These are phyloP conservation scores for Autographa gamma DNA, from an alignment of 2,888 invertebrate species.

Conservation along the genomic window DNA sequence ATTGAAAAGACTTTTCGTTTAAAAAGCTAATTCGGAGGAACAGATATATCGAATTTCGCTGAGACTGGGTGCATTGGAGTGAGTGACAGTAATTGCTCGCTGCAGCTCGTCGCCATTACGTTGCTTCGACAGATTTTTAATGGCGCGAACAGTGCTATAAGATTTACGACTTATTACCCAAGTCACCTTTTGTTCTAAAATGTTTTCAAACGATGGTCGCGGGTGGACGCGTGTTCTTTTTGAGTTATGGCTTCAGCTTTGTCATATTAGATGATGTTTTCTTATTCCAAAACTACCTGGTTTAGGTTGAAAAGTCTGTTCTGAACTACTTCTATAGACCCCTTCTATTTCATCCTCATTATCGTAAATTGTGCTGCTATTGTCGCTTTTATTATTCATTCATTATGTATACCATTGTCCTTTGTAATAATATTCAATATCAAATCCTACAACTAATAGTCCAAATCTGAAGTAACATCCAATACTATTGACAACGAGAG, in stretches of 20 bases:
- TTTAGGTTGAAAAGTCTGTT: too few species aligned
- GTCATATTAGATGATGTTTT: not conserved
- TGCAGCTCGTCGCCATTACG: conserved; percentile 59
- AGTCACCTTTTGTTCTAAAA: conserved; percentile 37
- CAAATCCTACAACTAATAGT: too few species aligned
- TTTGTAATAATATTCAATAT: too few species aligned
- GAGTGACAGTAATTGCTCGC: conserved; percentile 77
- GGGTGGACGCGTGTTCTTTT: conserved; percentile 12
- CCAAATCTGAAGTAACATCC: not conserved
- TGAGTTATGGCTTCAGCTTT: not conserved
- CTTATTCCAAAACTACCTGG: not conserved
- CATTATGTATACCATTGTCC: too few species aligned
- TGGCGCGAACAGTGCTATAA: conserved; percentile 60
- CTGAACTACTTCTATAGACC: not conserved
- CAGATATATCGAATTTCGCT: conserved; percentile 57
- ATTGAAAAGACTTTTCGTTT: conserved; percentile 27
- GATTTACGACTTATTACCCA: conserved; percentile 65
- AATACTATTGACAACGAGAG: not conserved
- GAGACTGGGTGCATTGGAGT: conserved; percentile 49
- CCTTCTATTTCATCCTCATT: too few species aligned
- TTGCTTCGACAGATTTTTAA: conserved; percentile 66
- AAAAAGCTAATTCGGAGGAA: conserved; percentile 54
- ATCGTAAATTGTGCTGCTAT: too few species aligned
- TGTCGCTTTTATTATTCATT: too few species aligned
- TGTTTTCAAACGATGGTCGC: conserved; percentile 14